Conservation (phyloP, 2,113 vertebrate genomes). For the Peromyscus polionotus region DNA sequence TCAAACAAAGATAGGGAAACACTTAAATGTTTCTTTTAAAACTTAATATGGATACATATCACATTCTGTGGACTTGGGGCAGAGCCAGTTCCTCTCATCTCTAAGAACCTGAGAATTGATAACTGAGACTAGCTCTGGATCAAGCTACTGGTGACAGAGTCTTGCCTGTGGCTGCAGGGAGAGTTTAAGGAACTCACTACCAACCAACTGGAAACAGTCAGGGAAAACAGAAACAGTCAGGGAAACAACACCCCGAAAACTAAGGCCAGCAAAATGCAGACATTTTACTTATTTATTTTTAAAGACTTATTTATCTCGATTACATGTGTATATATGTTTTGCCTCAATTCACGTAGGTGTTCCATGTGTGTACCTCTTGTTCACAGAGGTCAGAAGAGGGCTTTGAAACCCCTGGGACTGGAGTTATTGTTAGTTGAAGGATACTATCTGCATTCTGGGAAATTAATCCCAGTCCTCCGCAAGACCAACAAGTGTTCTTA, state of each 20-base stretch:
- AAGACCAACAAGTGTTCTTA: not conserved
- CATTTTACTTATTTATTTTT: not conserved
- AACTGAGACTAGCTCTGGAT: not conserved
- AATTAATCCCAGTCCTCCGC: not conserved
- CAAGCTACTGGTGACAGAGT: not conserved
- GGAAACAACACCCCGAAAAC: not conserved
- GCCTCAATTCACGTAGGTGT: not conserved
- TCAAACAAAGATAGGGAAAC: not conserved
- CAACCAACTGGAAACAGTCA: not conserved
- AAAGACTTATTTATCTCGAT: not conserved
- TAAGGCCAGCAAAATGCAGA: not conserved
- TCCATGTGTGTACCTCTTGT: not conserved
- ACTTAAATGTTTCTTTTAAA: not conserved
- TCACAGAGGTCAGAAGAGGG: not conserved
- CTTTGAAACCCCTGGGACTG: not conserved
- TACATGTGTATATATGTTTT: not conserved
- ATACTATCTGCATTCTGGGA: not conserved
- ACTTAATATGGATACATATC: not conserved
- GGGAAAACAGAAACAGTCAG: not conserved
- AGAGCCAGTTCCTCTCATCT: not conserved
- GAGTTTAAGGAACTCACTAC: not conserved
- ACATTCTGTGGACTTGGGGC: not conserved
- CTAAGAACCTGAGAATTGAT: not conserved
- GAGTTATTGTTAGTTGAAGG: not conserved
- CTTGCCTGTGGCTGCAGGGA: not conserved